These are phyloP conservation scores for Phrynocephalus guinanensis DNA, from an alignment of 2,797 vertebrate genomes.

Conservation along the genomic window DNA sequence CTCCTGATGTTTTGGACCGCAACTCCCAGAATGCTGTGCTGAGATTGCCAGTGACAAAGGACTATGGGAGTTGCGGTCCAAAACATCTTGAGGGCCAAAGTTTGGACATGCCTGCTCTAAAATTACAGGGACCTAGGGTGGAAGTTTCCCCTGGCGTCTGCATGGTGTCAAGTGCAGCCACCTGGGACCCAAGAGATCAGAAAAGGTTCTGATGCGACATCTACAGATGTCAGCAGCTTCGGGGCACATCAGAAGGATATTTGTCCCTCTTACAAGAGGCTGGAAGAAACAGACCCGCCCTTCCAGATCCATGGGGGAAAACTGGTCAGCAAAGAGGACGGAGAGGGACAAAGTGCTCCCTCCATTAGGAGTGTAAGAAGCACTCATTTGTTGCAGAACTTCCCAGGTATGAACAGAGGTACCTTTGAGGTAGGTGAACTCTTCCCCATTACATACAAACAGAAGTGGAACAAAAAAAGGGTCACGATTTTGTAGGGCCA, in stretches of 20 bases:
- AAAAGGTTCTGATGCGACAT: not conserved
- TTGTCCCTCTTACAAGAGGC: slow-evolving; percentile 24
- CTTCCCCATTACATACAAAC: not conserved
- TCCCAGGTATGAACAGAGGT: not conserved
- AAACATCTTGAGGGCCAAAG: too few relatives aligned
- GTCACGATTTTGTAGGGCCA: slow-evolving; percentile 11
- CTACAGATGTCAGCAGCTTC: not conserved
- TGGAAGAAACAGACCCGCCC: not conserved
- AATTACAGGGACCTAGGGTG: not conserved
- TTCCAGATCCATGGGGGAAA: slow-evolving; percentile 2
- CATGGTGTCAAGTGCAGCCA: too few relatives aligned
- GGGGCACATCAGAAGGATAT: slow-evolving; percentile 22
- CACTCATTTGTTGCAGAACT: not conserved
- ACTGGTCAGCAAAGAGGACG: slow-evolving; percentile 17
- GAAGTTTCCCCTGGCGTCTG: not conserved
- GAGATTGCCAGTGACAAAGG: too few relatives aligned
- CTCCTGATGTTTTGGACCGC: too few relatives aligned
- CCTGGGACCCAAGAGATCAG: not conserved
- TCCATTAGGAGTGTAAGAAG: not conserved
- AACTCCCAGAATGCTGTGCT: too few relatives aligned
- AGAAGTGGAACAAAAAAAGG: slow-evolving; percentile 41
- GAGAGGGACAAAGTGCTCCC: not conserved
- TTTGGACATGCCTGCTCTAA: not conserved
- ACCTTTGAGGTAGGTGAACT: not conserved
- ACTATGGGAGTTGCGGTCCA: too few relatives aligned